These are phyloP conservation scores for Takifugu ocellatus DNA, from an alignment of 2,797 vertebrate genomes.

Conservation along the genomic window DNA sequence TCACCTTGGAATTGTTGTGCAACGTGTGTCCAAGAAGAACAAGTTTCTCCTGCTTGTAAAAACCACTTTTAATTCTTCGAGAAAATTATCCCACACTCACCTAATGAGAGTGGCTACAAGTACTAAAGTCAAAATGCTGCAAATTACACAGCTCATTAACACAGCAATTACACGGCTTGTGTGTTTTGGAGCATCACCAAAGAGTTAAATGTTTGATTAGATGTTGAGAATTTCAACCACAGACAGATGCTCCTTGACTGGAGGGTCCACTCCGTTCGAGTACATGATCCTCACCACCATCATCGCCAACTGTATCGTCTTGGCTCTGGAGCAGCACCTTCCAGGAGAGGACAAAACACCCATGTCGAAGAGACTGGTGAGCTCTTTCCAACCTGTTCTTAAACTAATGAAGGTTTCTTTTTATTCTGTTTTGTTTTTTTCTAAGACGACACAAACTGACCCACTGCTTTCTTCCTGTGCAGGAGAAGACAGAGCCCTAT, in stretches of 20 bases:
- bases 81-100: no score
- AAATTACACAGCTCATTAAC: no score
- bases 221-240: neutral
- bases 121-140: no score
- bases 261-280: conserved; percentile 86
- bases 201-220: neutral
- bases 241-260: conserved; percentile 78
- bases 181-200: no score
- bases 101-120: no score
- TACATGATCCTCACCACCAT: conserved; percentile 99
- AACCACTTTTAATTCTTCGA: no score
- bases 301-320: conserved; percentile 96
- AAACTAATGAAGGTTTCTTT: neutral
- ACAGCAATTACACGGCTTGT: no score
- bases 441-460: neutral
- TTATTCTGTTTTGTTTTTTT: neutral
- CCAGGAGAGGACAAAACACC: conserved; percentile 96
- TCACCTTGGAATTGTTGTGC: no score
- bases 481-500: conserved; percentile 98
- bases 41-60: no score
- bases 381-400: conserved; percentile 18
- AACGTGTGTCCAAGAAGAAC: no score
- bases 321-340: conserved; percentile 97
- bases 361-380: conserved; percentile 95
- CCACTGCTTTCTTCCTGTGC: conserved; percentile 22